Evolutionary conservation across 2,888 invertebrate species (phyloP), one percentile per base, ranked within the genome.

Genomic region (Cryptosula pallasiana): DNA sequence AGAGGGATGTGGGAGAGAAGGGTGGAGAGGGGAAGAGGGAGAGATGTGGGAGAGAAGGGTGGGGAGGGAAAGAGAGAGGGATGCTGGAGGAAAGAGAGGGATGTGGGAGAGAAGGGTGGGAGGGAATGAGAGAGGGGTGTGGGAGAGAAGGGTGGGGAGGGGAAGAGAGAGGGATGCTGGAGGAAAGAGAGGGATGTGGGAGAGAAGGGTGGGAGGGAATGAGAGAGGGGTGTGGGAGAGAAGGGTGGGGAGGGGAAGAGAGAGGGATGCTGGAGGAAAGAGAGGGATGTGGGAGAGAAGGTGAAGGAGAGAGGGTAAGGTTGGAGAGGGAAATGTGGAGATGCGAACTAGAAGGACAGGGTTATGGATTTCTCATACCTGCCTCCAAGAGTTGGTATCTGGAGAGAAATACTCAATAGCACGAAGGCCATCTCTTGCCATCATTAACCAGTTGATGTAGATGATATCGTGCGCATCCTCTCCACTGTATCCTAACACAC

Each of bases 351-450:
- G 69, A 34, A 23, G 35, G 35, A 25, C 34, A 34, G n/a, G n/a
- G n/a, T n/a, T n/a, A n/a, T n/a, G n/a, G n/a, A n/a, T n/a, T n/a
- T n/a, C 9, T 45, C 82, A 82, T 77, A 91, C 91, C 88, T 94
- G 97, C 73, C 94, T 87, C 96, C 97, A 97, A 16, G 90, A 89
- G 73, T 91, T 88, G 0, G 91, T 91, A 71, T 90, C 88, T 0
- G 95, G 93, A 78, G 94, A 92, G 87, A 94, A 97, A 90, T 93
- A 91, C 86, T 96, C 96, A 73, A 91, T 84, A 1, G 93, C 92
- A 5, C 92, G 91, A 75, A 92, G 90, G 1, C 94, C 96, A 78
- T 91, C 91, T 89, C 93, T 92, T 73, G 94, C 88, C 80, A 96
- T 86, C 75, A 91, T 91, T 74, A 97, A 86, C 97, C 97, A 98